phyloP scores from a whole-genome alignment of 2,888 invertebrate genomes.

The Cephus runcator region DNA sequence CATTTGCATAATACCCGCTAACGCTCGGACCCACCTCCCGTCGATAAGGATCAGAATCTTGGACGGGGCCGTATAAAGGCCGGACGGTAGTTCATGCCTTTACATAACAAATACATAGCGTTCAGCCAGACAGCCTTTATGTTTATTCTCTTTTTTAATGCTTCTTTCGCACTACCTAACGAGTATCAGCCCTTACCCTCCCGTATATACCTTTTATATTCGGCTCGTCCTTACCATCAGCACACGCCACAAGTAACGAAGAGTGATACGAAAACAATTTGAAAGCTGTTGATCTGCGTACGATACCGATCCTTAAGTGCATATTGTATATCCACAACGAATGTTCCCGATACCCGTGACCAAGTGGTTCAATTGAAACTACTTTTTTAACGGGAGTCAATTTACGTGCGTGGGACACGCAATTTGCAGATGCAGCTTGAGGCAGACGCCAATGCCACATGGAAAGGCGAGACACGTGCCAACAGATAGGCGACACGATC shows the following conservation, averaged over 20 bases:
- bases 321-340: not conserved
- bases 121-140: not conserved
- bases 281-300: not conserved
- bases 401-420: not conserved
- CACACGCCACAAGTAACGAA: not conserved
- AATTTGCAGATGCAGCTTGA: not conserved
- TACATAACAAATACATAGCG: not conserved
- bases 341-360: not conserved
- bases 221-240: not conserved
- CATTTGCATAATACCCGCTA: constrained; percentile 10
- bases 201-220: not conserved
- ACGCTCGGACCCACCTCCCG: not conserved
- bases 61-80: not conserved
- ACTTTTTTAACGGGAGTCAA: not conserved
- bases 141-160: not conserved
- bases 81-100: not conserved
- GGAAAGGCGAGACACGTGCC: not conserved
- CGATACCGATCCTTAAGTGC: not conserved
- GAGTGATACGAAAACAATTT: not conserved
- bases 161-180: not conserved
- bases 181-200: not conserved
- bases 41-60: constrained; percentile 1
- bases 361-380: not conserved
- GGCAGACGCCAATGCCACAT: not conserved
- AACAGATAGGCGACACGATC: not conserved